A percentile compares a stretch with the other conserved stretches of the same genome.
Conservation (phyloP, 2,888 invertebrate genomes). For the Melanostoma scalare region DNA sequence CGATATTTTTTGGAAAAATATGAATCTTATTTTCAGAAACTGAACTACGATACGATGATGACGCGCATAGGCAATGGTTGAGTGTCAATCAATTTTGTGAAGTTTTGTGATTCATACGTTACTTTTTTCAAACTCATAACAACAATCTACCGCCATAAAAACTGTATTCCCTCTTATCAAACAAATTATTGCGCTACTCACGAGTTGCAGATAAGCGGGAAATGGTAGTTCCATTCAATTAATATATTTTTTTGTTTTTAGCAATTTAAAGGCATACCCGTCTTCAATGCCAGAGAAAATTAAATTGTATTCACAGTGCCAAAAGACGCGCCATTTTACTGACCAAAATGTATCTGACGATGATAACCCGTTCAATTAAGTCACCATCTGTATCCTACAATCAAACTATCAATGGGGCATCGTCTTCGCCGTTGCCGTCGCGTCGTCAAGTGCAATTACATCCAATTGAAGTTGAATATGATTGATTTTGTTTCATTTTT, state of each 20-base stretch:
- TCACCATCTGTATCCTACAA: slow-evolving; percentile 17
- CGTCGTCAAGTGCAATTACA: slow-evolving; percentile 53
- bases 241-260: slow-evolving; percentile 39
- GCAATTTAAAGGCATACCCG: not conserved
- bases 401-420: not conserved
- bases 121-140: no score
- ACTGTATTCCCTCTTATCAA: slow-evolving; percentile 18
- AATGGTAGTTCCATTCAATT: slow-evolving; percentile 58
- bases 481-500: slow-evolving; percentile 51
- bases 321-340: slow-evolving; percentile 58
- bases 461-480: slow-evolving; percentile 53
- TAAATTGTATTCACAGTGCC: slow-evolving; percentile 42
- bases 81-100: no score
- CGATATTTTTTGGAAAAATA: no score
- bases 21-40: no score
- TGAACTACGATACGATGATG: no score
- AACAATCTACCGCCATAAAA: no score
- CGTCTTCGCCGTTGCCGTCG: not conserved
- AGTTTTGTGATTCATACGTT: no score
- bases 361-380: slow-evolving; percentile 66
- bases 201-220: slow-evolving; percentile 44
- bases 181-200: slow-evolving; percentile 19
- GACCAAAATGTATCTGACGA: slow-evolving; percentile 64
- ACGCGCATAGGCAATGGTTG: no score
- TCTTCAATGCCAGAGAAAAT: slow-evolving; percentile 7